Evolutionary conservation across 2,113 vertebrate species (phyloP), one percentile per base, ranked within the genome.

Genomic region (Mirza zaza): DNA sequence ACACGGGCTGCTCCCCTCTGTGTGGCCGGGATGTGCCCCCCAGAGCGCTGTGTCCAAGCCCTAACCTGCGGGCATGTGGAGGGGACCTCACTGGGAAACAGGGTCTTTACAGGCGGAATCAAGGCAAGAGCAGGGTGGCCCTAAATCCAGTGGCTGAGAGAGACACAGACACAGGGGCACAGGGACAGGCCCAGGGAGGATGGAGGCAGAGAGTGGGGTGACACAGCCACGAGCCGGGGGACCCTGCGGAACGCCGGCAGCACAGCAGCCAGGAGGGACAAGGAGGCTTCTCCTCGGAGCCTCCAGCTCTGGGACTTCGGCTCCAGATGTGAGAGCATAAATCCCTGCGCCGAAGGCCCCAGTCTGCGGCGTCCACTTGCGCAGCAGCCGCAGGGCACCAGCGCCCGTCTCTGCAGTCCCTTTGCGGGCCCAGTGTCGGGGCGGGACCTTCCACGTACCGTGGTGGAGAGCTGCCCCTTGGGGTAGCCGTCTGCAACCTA

Each of bases 391-490:
- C 11, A 36, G 20, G 23, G 7, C 3, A 1, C 27, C 4, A 8
- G 8, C 12, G 14, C n/a, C 5, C 0, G 2, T 32, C 39, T 25
- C 59, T 0, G 0, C 39, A 3, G 15, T n/a, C 27, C 36, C 52
- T n/a, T 29, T 9, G 21, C 5, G 36, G 34, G 8, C 1, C 32
- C 39, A 6, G 36, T 7, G 59, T 25, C 45, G 8, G 23, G 32
- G 8, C 4, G 15, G 15, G 21, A 21, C 15, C 15, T 42, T 8
- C 3, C 52, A 15, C 5, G 4, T 48, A 21, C 10, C 25, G 29
- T 1, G 0, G 71, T 5, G 25, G 21, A 4, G 6, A 61, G 18
- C 3, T 3, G 20, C 4, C 8, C 12, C 10, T 23, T 17, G 0
- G 3, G n/a, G 23, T 52, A 27, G 1, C 52, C 52, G 4, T 63